phyloP scores from a whole-genome alignment of 2,797 vertebrate species.

The Molossus molossus region DNA sequence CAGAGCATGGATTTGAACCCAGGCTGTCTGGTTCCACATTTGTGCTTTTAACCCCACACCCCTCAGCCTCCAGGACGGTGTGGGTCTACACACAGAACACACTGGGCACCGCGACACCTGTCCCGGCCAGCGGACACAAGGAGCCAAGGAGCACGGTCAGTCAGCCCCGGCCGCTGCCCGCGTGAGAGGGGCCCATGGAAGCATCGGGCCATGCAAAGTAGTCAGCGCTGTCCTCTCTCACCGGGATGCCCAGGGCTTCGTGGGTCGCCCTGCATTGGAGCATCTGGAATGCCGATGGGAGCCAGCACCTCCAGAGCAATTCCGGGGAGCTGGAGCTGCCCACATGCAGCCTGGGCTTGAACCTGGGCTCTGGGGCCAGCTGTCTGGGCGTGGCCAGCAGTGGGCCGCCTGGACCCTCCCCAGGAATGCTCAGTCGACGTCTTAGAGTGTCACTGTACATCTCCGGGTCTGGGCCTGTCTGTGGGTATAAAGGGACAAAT shows the following conservation, averaged over 20 bases:
- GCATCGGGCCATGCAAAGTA: neutral
- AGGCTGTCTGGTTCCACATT: neutral
- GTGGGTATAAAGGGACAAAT: fast-evolving
- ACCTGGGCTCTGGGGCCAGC: neutral
- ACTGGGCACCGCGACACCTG: neutral
- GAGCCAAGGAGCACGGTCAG: neutral
- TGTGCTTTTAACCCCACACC: neutral
- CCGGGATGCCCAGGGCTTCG: neutral
- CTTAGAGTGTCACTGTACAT: neutral
- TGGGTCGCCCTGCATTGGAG: no score
- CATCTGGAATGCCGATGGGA: neutral
- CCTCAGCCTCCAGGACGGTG: neutral
- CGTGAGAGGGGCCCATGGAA: neutral
- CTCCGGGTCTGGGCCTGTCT: neutral
- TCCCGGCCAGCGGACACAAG: neutral
- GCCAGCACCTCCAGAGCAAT: neutral
- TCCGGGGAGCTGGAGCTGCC: neutral
- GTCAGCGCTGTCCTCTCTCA: neutral
- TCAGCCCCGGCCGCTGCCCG: neutral
- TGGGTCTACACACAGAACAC: neutral
- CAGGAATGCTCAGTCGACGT: fast-evolving
- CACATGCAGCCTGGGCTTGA: neutral
- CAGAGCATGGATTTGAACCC: neutral
- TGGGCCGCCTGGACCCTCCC: neutral
- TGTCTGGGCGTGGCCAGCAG: neutral